Percentiles rank a stretch among this genome's conserved stretches.
These are phyloP conservation scores for Tachyglossus aculeatus DNA, from an alignment of 2,797 vertebrate species.

Conservation along the genomic window DNA sequence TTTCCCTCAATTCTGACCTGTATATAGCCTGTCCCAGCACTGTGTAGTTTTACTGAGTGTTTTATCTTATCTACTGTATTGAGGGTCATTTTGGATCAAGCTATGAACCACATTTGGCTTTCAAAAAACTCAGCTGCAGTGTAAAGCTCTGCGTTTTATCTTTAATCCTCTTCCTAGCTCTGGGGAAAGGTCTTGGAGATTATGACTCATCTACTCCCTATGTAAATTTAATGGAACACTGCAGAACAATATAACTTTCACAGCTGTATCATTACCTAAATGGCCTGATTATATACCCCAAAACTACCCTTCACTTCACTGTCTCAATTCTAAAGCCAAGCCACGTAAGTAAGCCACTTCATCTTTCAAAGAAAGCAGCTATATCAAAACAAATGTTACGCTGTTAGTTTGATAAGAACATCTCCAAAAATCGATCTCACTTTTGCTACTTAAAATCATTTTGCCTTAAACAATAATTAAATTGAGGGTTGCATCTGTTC, in stretches of 20 bases:
- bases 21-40: no score
- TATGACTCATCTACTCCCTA: neutral
- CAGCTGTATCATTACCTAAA: neutral
- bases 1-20: no score
- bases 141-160: neutral
- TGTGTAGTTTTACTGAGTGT: no score
- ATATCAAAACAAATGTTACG: neutral
- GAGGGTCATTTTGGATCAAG: no score
- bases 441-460: slow-evolving; percentile 12
- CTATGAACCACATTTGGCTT: no score
- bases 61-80: no score
- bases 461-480: slow-evolving; percentile 6
- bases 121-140: neutral
- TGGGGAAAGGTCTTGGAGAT: neutral
- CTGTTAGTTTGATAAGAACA: slow-evolving; percentile 16
- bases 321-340: slow-evolving; percentile 1
- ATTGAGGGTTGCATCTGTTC: slow-evolving; percentile 1
- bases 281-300: neutral
- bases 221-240: neutral
- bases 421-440: neutral
- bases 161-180: neutral
- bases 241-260: neutral
- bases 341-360: neutral
- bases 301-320: neutral
- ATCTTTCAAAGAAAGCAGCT: slow-evolving; percentile 11